Percentiles rank a stretch among this genome's conserved stretches.
Evolutionary conservation across 2,888 invertebrate species (phyloP).

Genomic region (Synergus umbraculus): DNA sequence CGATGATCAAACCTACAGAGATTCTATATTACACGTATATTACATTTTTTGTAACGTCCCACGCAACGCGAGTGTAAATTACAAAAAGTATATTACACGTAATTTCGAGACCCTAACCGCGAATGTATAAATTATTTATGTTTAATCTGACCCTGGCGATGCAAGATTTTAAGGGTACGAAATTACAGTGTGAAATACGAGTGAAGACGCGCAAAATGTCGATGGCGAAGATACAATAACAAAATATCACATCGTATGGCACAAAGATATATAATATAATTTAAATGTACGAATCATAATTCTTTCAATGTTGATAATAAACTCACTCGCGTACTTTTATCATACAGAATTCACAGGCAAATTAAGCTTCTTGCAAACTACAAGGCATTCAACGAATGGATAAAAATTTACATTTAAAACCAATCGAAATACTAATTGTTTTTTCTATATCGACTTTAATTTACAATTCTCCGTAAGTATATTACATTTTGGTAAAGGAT

Average conservation of each 20-base stretch:
- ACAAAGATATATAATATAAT: slow-evolving; percentile 62
- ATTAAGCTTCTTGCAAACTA: neutral
- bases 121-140: slow-evolving; percentile 28
- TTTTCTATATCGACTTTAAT: slow-evolving; percentile 23
- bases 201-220: slow-evolving; percentile 45
- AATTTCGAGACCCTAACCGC: slow-evolving; percentile 25
- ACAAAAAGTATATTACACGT: slow-evolving; percentile 39
- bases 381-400: slow-evolving; percentile 8
- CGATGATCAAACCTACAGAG: slow-evolving; percentile 8
- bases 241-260: slow-evolving; percentile 69
- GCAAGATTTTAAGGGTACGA: slow-evolving; percentile 1
- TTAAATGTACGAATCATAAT: slow-evolving; percentile 31
- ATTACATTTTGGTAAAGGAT: slow-evolving; percentile 7
- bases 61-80: slow-evolving; percentile 17
- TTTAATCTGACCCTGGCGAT: slow-evolving; percentile 1
- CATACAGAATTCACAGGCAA: slow-evolving; percentile 1
- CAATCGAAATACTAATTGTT: neutral
- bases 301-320: slow-evolving; percentile 18
- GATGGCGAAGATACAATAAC: slow-evolving; percentile 47
- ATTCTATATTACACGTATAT: slow-evolving; percentile 35
- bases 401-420: slow-evolving; percentile 27
- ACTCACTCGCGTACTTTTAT: neutral
- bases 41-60: slow-evolving; percentile 20
- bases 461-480: slow-evolving; percentile 19
- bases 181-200: slow-evolving; percentile 43